These are phyloP conservation scores for Centropus unirufus DNA, from an alignment of 2,113 vertebrate genomes.

Conservation along the genomic window DNA sequence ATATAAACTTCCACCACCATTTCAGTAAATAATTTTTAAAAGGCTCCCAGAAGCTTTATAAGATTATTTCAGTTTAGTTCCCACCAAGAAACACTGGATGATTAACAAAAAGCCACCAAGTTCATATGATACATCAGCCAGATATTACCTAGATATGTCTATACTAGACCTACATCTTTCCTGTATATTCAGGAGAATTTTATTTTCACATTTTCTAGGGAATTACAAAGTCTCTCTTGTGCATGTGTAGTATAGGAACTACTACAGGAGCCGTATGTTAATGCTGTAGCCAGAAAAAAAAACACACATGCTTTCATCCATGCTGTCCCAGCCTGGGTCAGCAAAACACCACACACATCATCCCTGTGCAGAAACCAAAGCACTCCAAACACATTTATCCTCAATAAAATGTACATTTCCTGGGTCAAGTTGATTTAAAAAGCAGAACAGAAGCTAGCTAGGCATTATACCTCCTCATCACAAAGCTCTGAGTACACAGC, in stretches of 20 bases:
- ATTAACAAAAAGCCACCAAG: neutral
- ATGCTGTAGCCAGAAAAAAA: neutral
- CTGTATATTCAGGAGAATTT: neutral
- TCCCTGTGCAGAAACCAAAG: neutral
- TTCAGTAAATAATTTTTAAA: conserved; percentile 13
- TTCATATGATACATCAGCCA: neutral
- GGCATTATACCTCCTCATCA: neutral
- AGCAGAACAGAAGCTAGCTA: neutral
- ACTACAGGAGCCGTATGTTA: neutral
- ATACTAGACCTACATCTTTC: neutral
- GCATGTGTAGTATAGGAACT: neutral
- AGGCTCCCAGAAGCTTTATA: neutral
- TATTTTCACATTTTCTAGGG: neutral
- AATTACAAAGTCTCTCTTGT: neutral
- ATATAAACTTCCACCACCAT: neutral
- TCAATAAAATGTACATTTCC: neutral
- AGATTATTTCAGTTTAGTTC: neutral
- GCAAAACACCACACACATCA: neutral
- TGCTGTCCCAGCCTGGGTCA: neutral
- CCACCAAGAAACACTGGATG: neutral
- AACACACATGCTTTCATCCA: neutral
- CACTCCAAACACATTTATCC: neutral
- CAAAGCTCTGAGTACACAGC: neutral
- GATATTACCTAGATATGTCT: neutral
- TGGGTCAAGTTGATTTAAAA: neutral